A percentile compares a stretch with the other conserved stretches of the same genome.
Evolutionary conservation across 2,888 invertebrate genomes (phyloP).

Genomic region (Dynastes tityus): DNA sequence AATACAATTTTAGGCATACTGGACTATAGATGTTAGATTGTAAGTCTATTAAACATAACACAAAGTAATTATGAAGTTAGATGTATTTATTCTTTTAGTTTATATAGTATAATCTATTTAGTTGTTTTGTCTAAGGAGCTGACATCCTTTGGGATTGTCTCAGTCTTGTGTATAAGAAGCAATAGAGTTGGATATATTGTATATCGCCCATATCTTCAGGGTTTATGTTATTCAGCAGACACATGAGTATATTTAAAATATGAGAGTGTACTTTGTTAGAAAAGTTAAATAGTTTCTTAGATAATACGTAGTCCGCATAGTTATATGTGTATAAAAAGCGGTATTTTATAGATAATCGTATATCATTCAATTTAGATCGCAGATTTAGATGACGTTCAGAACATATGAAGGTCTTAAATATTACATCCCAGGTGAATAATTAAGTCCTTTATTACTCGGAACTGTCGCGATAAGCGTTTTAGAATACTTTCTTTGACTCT

Average conservation of each 20-base stretch:
- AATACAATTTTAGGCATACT: slow-evolving; percentile 35
- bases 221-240: slow-evolving; percentile 56
- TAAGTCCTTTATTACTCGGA: slow-evolving; percentile 54
- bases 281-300: slow-evolving; percentile 58
- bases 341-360: slow-evolving; percentile 58
- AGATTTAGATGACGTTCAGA: slow-evolving; percentile 56
- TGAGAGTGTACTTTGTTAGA: slow-evolving; percentile 57
- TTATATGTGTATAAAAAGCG: slow-evolving; percentile 54
- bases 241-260: slow-evolving; percentile 57
- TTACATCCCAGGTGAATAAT: slow-evolving; percentile 47
- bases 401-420: slow-evolving; percentile 56
- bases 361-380: slow-evolving; percentile 57
- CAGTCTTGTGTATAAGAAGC: slow-evolving; percentile 36
- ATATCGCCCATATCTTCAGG: slow-evolving; percentile 45
- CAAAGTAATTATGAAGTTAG: slow-evolving; percentile 35
- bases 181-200: slow-evolving; percentile 37
- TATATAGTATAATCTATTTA: slow-evolving; percentile 44
- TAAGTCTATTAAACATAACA: slow-evolving; percentile 34
- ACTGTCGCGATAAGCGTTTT: slow-evolving; percentile 15
- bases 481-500: slow-evolving; percentile 5
- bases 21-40: slow-evolving; percentile 31
- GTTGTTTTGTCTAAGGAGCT: slow-evolving; percentile 51
- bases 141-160: slow-evolving; percentile 25
- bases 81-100: slow-evolving; percentile 43
- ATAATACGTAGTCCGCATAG: slow-evolving; percentile 58